phyloP scores from a whole-genome alignment of 2,888 invertebrate species.

The Ceramica pisi region DNA sequence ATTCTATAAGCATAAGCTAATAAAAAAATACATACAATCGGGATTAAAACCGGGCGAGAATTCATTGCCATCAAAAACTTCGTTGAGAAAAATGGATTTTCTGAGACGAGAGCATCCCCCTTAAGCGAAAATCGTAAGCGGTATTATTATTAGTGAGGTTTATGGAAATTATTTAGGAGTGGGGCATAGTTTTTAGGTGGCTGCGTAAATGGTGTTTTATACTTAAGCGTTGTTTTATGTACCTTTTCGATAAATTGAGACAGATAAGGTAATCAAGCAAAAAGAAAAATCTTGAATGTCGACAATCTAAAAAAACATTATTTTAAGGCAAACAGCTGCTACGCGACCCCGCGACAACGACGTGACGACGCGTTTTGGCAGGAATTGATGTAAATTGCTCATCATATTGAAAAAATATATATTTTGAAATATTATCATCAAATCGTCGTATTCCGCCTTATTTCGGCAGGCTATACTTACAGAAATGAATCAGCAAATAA shows the following conservation, averaged over 20 bases:
- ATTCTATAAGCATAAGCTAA: too few relatives aligned
- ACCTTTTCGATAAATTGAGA: not conserved
- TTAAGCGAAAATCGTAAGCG: slow-evolving; percentile 39
- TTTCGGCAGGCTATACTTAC: not conserved
- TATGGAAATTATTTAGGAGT: slow-evolving; percentile 42
- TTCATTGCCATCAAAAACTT: too few relatives aligned
- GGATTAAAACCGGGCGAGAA: too few relatives aligned
- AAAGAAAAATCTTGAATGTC: not conserved
- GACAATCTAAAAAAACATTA: too few relatives aligned
- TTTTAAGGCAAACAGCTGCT: too few relatives aligned
- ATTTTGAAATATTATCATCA: not conserved
- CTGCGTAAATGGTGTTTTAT: slow-evolving; percentile 26
- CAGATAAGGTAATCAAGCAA: not conserved
- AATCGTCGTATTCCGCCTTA: not conserved
- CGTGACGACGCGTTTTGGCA: not conserved
- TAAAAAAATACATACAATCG: too few relatives aligned
- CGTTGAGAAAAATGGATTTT: not conserved
- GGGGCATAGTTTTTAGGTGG: slow-evolving; percentile 26
- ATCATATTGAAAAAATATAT: not conserved
- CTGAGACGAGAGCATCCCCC: not conserved
- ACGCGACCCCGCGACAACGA: not conserved
- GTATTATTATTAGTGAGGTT: slow-evolving; percentile 35
- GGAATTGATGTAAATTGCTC: not conserved
- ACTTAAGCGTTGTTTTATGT: slow-evolving; percentile 1
- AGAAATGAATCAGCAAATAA: not conserved